Evolutionary conservation across 2,113 vertebrate genomes (phyloP).

Genomic region (Antennarius striatus): DNA sequence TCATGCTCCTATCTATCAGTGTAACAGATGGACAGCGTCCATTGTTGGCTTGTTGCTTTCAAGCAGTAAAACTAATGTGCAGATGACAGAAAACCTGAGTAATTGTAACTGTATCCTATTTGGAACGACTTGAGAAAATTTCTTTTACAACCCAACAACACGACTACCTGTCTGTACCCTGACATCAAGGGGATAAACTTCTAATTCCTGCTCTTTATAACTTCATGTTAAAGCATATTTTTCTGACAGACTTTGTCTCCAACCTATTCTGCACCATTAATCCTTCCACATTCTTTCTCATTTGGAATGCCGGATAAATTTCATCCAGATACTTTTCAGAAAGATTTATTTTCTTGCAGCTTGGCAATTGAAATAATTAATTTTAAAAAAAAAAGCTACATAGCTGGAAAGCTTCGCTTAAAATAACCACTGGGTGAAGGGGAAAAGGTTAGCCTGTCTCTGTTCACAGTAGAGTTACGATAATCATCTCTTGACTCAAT

Average conservation of each 20-base stretch:
- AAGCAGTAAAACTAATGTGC: slow-evolving; percentile 43
- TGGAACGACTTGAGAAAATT: slow-evolving; percentile 25
- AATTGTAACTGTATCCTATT: slow-evolving; percentile 43
- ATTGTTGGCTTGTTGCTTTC: slow-evolving; percentile 58
- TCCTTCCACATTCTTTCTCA: no score
- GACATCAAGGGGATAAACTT: slow-evolving; percentile 15
- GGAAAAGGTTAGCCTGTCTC: no score
- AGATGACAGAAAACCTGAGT: slow-evolving; percentile 18
- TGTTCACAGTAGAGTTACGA: no score
- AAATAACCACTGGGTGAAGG: no score
- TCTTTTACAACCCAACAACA: slow-evolving; percentile 12
- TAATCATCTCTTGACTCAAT: neutral
- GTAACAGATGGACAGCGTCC: slow-evolving; percentile 46
- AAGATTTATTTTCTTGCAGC: neutral
- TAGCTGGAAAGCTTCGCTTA: no score
- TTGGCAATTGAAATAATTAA: neutral
- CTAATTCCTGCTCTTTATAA: slow-evolving; percentile 7
- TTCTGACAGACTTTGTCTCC: slow-evolving; percentile 1
- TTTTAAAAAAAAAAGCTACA: no score
- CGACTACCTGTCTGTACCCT: slow-evolving; percentile 2
- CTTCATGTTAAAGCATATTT: slow-evolving; percentile 13
- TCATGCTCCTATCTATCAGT: slow-evolving; percentile 44
- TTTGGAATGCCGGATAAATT: neutral
- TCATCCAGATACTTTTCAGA: neutral
- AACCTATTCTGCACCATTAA: neutral